phyloP scores from a whole-genome alignment of 1,140 invertebrate genomes.

The Harpegnathos saltator region DNA sequence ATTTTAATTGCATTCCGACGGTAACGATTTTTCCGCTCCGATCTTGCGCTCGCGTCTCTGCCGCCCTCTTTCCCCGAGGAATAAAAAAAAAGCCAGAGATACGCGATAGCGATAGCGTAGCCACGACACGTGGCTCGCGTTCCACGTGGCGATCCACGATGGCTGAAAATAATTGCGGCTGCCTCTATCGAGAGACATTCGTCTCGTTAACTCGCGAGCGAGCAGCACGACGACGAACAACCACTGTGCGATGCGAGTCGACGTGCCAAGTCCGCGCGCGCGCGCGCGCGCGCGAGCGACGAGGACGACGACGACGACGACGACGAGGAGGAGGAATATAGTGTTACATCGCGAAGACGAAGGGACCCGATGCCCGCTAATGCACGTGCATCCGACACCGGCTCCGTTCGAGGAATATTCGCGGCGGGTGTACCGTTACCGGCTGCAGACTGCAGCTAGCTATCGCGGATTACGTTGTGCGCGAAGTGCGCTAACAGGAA shows the following conservation, averaged over 20 bases:
- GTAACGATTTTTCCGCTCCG: too few relatives aligned
- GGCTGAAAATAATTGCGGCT: neutral
- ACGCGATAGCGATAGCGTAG: conserved; percentile 4
- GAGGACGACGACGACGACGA: too few relatives aligned
- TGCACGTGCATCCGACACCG: conserved; percentile 70
- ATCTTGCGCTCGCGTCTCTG: too few relatives aligned
- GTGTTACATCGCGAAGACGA: conserved; percentile 64
- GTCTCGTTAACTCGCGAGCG: conserved; percentile 13
- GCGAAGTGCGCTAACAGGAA: conserved; percentile 58
- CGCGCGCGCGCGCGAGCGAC: too few relatives aligned
- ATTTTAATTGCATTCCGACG: neutral
- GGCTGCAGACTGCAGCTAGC: conserved; percentile 35
- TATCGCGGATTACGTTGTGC: conserved; percentile 58
- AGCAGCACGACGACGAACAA: neutral
- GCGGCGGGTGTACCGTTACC: conserved; percentile 68
- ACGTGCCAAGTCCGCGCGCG: neutral
- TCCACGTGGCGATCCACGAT: too few relatives aligned
- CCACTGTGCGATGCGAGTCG: neutral
- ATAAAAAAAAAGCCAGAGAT: neutral
- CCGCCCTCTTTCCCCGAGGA: neutral
- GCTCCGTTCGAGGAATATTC: conserved; percentile 67
- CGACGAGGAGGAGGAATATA: conserved; percentile 52
- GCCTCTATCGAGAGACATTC: neutral
- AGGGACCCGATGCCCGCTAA: conserved; percentile 62
- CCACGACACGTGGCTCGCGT: neutral